Evolutionary conservation across 2,113 vertebrate species (phyloP), one percentile per base, ranked within the genome.

Genomic region (Rallus limicola): DNA sequence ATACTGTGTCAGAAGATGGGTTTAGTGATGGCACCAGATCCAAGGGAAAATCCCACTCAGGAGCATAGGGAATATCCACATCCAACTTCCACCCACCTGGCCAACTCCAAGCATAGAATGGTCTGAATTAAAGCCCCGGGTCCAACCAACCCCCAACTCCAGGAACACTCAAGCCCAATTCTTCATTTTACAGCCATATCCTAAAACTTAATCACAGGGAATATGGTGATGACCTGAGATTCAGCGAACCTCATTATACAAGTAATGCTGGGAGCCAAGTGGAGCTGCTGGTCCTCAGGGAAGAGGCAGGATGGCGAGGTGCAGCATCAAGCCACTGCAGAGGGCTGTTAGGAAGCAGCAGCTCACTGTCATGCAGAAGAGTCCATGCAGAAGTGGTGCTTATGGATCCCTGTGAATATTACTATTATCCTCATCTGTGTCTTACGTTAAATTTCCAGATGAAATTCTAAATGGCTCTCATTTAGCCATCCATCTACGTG

Each of bases 191-290:
- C 15, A 79, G 56, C 28, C n/a, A 19, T 13, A 44, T 31, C 31
- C 19, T 60, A 52, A 52, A 82, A 71, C 5, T 31, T 55, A 26
- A 84, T 42, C 28, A 13, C 23, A 44, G 42, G 24, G 58, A 74
- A 64, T 23, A 65, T 0, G 0, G 46, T 4, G 69, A 44, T 26
- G 16, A 50, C 16, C 65, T 46, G 58, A 80, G 70, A 52, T 34
- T 29, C 23, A 52, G 59, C 38, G 83, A 69, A 83, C 18, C 72
- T 34, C 63, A 36, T 19, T 46, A 19, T 4, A 26, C 8, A 68
- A 74, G 34, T 9, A 71, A 42, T 52, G 55, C 24, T 38, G 29
- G 40, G 60, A 84, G 60, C 31, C 74, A 84, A 38, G 29, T 1
- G 20, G 44, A 83, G 64, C 56, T 81, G 69, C 50, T 1, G 8